phyloP scores from a whole-genome alignment of 2,113 vertebrate genomes.

The Austrofundulus limnaeus region DNA sequence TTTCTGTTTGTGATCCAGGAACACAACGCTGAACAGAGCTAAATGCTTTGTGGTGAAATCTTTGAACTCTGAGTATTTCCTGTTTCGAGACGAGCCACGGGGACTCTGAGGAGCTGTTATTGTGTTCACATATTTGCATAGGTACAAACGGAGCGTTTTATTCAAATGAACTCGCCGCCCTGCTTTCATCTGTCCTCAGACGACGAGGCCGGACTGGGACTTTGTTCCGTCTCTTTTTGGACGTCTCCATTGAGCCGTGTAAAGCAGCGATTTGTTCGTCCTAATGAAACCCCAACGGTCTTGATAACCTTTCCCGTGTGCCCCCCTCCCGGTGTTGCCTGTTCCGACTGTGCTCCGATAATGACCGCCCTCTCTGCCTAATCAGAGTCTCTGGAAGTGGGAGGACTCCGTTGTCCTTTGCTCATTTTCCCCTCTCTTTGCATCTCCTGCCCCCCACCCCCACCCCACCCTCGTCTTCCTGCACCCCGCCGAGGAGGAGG shows the following conservation, averaged over 20 bases:
- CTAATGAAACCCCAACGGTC: constrained; percentile 72
- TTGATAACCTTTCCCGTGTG: constrained; percentile 75
- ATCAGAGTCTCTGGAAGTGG: constrained; percentile 58
- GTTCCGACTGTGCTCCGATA: constrained; percentile 63
- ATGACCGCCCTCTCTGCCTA: constrained; percentile 65
- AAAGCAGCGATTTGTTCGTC: constrained; percentile 72
- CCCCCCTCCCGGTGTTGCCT: constrained; percentile 58
- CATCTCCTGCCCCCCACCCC: constrained; percentile 12
- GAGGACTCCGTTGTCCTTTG: constrained; percentile 46
- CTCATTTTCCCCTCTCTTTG: constrained; percentile 32
- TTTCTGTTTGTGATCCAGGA: constrained; percentile 27
- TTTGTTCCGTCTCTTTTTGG: constrained; percentile 63
- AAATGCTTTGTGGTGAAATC: constrained; percentile 37
- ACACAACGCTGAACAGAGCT: constrained; percentile 19
- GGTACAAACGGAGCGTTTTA: constrained; percentile 58
- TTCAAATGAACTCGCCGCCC: constrained; percentile 41
- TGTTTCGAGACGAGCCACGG: constrained; percentile 18
- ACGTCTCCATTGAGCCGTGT: constrained; percentile 70
- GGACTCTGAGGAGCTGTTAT: constrained; percentile 45
- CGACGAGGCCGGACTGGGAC: constrained; percentile 48
- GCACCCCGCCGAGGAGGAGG: constrained; percentile 65
- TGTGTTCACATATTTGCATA: constrained; percentile 58
- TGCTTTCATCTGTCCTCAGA: constrained; percentile 58
- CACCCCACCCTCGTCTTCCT: constrained; percentile 45
- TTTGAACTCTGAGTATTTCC: constrained; percentile 49